Evolutionary conservation across 2,888 invertebrate genomes (phyloP).

Genomic region (Euclidia mi): DNA sequence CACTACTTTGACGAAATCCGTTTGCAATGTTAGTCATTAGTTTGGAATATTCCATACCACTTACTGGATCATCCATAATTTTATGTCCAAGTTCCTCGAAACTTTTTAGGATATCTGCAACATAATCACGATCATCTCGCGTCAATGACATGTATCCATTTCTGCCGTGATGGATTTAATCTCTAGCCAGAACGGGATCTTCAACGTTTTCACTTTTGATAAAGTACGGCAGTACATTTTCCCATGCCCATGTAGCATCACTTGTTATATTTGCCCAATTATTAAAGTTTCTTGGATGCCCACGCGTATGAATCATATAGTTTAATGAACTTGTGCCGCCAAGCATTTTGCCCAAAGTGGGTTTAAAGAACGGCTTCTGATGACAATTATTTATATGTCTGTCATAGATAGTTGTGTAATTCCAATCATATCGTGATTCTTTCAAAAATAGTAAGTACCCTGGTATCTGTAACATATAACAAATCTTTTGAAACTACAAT

Average conservation of each 20-base stretch:
- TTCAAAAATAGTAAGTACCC: slow-evolving; percentile 13
- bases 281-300: slow-evolving; percentile 27
- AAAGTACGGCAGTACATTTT: slow-evolving; percentile 39
- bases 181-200: slow-evolving; percentile 15
- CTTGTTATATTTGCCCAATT: slow-evolving; percentile 30
- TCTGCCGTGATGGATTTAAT: slow-evolving; percentile 22
- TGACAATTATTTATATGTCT: slow-evolving; percentile 21
- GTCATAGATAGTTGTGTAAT: slow-evolving; percentile 25
- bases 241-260: slow-evolving; percentile 36
- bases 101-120: slow-evolving; percentile 20
- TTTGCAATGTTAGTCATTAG: slow-evolving; percentile 11
- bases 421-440: slow-evolving; percentile 30
- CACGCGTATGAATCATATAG: slow-evolving; percentile 36
- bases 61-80: slow-evolving; percentile 26
- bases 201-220: slow-evolving; percentile 40
- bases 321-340: slow-evolving; percentile 37
- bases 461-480: slow-evolving; percentile 42
- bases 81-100: slow-evolving; percentile 28
- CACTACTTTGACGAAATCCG: slow-evolving; percentile 30
- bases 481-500: no score
- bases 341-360: slow-evolving; percentile 32
- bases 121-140: slow-evolving; percentile 4
- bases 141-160: slow-evolving; percentile 27
- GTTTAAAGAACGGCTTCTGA: neutral
- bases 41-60: slow-evolving; percentile 26